Evolutionary conservation across 2,113 vertebrate genomes (phyloP).

Genomic region (Eulemur macaco): DNA sequence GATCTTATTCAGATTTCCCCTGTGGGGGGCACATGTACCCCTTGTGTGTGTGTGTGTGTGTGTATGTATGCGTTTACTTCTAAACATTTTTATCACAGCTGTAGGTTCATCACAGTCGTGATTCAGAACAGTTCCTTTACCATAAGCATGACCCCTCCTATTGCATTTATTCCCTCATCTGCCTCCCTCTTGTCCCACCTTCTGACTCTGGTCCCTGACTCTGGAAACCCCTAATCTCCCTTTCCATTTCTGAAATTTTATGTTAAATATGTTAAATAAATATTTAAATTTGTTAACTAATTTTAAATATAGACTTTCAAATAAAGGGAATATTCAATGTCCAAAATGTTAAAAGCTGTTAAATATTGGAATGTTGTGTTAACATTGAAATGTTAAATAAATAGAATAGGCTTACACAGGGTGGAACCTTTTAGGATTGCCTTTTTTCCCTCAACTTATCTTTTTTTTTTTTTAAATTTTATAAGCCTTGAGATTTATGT

Average conservation of each 20-base stretch:
- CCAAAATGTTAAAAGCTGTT: not conserved
- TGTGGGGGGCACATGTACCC: not conserved
- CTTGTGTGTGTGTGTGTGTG: not conserved
- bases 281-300: not conserved
- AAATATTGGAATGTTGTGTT: not conserved
- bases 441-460: not conserved
- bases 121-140: not conserved
- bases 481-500: not conserved
- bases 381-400: not conserved
- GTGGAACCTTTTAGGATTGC: not conserved
- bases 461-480: not conserved
- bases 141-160: not conserved
- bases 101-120: not conserved
- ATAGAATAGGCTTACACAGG: not conserved
- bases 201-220: not conserved
- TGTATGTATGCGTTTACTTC: not conserved
- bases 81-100: not conserved
- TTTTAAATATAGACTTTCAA: not conserved
- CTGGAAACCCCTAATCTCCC: not conserved
- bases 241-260: not conserved
- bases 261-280: slow-evolving; percentile 6
- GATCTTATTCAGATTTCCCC: not conserved
- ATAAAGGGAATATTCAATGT: not conserved
- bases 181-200: not conserved
- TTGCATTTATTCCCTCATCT: not conserved